phyloP scores from a whole-genome alignment of 2,113 vertebrate genomes.

The Perca fluviatilis region DNA sequence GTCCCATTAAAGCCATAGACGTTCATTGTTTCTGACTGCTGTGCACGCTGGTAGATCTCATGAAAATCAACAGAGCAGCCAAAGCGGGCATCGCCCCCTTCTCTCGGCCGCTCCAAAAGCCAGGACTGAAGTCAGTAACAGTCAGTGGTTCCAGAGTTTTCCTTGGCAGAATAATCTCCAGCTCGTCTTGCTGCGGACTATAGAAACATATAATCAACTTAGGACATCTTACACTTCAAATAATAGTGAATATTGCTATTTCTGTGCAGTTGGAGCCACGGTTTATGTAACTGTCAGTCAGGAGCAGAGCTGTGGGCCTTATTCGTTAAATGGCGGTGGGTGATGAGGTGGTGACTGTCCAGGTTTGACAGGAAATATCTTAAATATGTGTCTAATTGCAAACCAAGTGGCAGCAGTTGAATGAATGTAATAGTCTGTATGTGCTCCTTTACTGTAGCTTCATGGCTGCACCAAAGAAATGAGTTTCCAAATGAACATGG shows the following conservation, averaged over 20 bases:
- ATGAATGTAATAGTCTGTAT: slow-evolving; percentile 1
- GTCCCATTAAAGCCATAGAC: slow-evolving; percentile 21
- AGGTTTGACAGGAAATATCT: slow-evolving; percentile 20
- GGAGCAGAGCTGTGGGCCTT: slow-evolving; percentile 14
- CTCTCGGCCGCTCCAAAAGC: slow-evolving; percentile 38
- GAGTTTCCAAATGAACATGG: slow-evolving; percentile 45
- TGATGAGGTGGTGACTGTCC: slow-evolving; percentile 6
- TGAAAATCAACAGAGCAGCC: slow-evolving; percentile 40
- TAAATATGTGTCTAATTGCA: neutral
- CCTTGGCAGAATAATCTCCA: slow-evolving; percentile 69
- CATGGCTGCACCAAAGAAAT: slow-evolving; percentile 15
- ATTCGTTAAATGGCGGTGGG: slow-evolving; percentile 2
- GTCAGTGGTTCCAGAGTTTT: slow-evolving; percentile 66
- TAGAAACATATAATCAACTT: slow-evolving; percentile 78
- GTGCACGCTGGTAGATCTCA: slow-evolving; percentile 37
- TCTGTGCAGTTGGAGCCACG: slow-evolving; percentile 41
- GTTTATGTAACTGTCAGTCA: slow-evolving; percentile 54
- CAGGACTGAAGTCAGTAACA: slow-evolving; percentile 58
- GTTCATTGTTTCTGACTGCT: slow-evolving; percentile 36
- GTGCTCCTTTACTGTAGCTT: neutral
- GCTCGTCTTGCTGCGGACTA: slow-evolving; percentile 60
- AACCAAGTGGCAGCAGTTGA: neutral
- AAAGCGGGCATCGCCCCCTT: slow-evolving; percentile 31
- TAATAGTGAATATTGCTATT: slow-evolving; percentile 70
- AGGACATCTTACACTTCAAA: slow-evolving; percentile 72